Evolutionary conservation across 2,888 invertebrate genomes (phyloP).

Genomic region (Craniophora ligustri): DNA sequence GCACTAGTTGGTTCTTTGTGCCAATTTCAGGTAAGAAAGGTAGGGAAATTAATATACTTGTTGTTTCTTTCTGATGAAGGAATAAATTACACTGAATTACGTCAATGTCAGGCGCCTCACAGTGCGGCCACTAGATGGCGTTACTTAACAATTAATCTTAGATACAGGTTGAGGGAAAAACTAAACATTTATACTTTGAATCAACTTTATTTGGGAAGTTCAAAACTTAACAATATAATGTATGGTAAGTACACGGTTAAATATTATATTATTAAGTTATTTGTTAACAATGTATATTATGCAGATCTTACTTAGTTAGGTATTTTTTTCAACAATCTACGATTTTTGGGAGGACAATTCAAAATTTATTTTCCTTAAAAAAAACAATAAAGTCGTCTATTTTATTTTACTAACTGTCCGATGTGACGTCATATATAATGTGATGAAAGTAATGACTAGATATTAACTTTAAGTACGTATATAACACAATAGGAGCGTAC

Average conservation of each 20-base stretch:
- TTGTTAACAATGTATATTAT: conserved; percentile 31
- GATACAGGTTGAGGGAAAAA: neutral
- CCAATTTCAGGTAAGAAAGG: too few relatives aligned
- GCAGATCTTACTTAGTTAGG: conserved; percentile 46
- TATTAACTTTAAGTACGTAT: conserved; percentile 50
- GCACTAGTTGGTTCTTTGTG: too few relatives aligned
- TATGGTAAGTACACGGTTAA: conserved; percentile 37
- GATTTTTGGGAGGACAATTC: neutral
- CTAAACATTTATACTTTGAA: neutral
- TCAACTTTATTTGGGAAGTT: conserved; percentile 42
- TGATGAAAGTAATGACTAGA: conserved; percentile 73
- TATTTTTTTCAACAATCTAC: conserved; percentile 29
- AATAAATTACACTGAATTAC: too few relatives aligned
- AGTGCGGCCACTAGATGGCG: too few relatives aligned
- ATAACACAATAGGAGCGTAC: conserved; percentile 40
- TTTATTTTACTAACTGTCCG: neutral
- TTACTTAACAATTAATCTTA: too few relatives aligned
- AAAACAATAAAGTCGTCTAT: neutral
- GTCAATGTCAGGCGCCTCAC: too few relatives aligned
- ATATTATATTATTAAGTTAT: conserved; percentile 10
- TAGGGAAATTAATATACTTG: too few relatives aligned
- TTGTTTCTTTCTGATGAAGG: too few relatives aligned
- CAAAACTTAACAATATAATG: conserved; percentile 24
- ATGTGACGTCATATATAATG: conserved; percentile 31
- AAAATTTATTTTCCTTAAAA: neutral